phyloP scores from a whole-genome alignment of 1,140 invertebrate species.

The Trinorchestia longiramus region DNA sequence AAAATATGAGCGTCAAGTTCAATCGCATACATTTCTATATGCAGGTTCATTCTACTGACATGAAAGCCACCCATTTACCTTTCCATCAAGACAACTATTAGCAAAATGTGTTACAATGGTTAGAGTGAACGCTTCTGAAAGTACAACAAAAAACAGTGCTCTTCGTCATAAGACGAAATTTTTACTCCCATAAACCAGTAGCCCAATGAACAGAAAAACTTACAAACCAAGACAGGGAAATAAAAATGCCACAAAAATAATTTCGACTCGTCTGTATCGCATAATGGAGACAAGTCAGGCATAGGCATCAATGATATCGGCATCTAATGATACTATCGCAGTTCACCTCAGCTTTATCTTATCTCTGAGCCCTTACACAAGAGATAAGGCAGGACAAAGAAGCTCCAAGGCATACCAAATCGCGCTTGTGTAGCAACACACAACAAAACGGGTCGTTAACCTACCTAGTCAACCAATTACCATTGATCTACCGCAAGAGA shows the following conservation, averaged over 20 bases:
- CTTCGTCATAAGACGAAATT: too few relatives aligned
- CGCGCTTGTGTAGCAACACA: constrained; percentile 32
- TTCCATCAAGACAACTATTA: too few relatives aligned
- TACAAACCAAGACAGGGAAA: neutral
- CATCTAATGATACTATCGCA: neutral
- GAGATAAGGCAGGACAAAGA: neutral
- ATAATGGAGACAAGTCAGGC: neutral
- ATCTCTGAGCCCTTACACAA: neutral
- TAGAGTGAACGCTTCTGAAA: too few relatives aligned
- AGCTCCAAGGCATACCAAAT: neutral
- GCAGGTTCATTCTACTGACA: too few relatives aligned
- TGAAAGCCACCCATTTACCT: too few relatives aligned
- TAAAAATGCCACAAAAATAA: neutral
- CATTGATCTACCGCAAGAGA: neutral
- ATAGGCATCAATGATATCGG: neutral
- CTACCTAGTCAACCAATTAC: neutral
- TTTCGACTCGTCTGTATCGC: neutral
- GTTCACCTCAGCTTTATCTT: constrained; percentile 2
- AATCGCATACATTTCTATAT: neutral
- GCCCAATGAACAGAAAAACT: neutral
- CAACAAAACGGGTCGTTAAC: constrained; percentile 27
- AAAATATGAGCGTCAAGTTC: neutral
- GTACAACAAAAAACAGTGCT: too few relatives aligned
- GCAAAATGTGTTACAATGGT: too few relatives aligned
- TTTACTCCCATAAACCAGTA: neutral